Base-by-base conservation (phyloP, 2,888 invertebrate genomes). In the Hydrotaea cyrtoneurina region DNA sequence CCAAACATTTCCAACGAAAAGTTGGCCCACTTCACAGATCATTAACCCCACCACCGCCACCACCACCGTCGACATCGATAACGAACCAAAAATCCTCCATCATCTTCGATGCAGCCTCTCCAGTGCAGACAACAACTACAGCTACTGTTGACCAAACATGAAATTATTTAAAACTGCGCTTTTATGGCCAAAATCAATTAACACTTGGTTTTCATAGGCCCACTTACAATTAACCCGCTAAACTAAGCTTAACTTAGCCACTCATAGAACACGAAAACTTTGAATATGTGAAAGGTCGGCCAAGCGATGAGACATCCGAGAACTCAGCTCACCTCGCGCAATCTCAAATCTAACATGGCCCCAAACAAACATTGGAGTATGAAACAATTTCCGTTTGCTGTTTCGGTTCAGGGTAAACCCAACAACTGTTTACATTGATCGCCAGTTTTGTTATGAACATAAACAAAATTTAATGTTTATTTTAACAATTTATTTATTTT, bases 131-230 rank as follows among this genome's bases (percentile, higher is more conserved):
- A 10, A 8, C 50, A 50, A 50, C 4, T 50, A n/a, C 50, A 50
- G 50, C 50, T 50, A 4, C 50, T 50, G 50, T 50, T n/a, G n/a
- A n/a, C 1, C 50, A 50, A 50, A 50, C n/a, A 50, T 50, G 4
- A n/a, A 50, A 50, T 50, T 50, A n/a, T 50, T n/a, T 39, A 39
- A 1, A 39, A 13, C 39, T 11, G 13, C 50, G n/a, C n/a, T 31
- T 50, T 50, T 50, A 50, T 50, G 1, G 50, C 3, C 50, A 15
- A 50, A 50, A 66, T 31, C 43, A 66, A 66, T 66, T 66, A 66
- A 66, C 66, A 66, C 66, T 66, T 66, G 7, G 43, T 66, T 66
- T 66, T 66, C 66, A 66, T 66, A 66, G 66, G 66, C 66, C 66
- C 3, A 19, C 17, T 55, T 59, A 59, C 75, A 75, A 57, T 39